Percentiles rank a stretch among this genome's conserved stretches.
These are phyloP conservation scores for Leucania comma DNA, from an alignment of 2,888 invertebrate species.

Conservation along the genomic window DNA sequence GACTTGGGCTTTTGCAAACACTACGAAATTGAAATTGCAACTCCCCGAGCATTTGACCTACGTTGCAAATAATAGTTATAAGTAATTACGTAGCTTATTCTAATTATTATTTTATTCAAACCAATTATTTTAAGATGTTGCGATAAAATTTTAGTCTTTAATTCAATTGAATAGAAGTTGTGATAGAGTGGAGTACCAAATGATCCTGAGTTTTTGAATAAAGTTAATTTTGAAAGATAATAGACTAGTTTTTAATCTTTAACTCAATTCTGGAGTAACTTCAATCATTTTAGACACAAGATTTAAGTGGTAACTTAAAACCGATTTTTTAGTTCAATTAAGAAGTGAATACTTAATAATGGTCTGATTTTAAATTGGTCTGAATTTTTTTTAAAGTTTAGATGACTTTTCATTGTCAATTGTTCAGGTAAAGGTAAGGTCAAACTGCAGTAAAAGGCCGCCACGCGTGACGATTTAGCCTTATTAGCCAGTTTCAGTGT, in stretches of 20 bases:
- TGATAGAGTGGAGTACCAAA: conserved; percentile 6
- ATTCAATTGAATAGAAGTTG: conserved; percentile 18
- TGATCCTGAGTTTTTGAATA: not conserved
- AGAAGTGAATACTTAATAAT: not conserved
- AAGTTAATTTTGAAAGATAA: conserved; percentile 7
- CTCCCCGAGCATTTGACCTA: conserved; percentile 32
- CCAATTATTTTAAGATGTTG: conserved; percentile 13
- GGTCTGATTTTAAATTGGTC: not conserved
- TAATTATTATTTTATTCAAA: conserved; percentile 44
- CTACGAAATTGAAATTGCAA: conserved; percentile 59
- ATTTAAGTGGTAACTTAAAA: not conserved
- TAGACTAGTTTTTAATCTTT: not conserved
- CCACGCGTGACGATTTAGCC: conserved; percentile 62
- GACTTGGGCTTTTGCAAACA: conserved; percentile 49
- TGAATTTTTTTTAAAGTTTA: conserved; percentile 8
- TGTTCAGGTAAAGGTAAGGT: conserved; percentile 49
- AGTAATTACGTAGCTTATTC: conserved; percentile 10
- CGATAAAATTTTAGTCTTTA: conserved; percentile 28
- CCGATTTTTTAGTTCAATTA: not conserved
- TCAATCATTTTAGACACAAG: not conserved
- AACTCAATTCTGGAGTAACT: not conserved
- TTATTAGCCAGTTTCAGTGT: conserved; percentile 63
- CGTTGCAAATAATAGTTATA: conserved; percentile 33
- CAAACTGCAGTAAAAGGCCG: conserved; percentile 42
- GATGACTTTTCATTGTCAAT: conserved; percentile 5